phyloP scores from a whole-genome alignment of 2,888 invertebrate genomes.

The Orchesella flavescens region DNA sequence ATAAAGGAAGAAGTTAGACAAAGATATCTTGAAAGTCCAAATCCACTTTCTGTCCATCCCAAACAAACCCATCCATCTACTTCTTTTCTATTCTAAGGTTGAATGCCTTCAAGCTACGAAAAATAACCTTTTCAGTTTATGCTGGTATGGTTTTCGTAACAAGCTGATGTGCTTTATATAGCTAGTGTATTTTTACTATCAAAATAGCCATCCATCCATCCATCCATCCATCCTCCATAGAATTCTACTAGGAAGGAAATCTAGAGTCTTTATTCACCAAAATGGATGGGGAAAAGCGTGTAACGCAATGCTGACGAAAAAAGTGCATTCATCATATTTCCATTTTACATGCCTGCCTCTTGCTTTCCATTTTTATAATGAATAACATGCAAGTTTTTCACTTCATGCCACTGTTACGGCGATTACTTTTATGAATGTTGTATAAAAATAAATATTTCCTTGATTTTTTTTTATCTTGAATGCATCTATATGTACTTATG shows the following conservation, averaged over 20 bases:
- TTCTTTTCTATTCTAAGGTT: conserved; percentile 19
- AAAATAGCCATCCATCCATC: too few relatives aligned
- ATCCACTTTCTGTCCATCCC: conserved; percentile 47
- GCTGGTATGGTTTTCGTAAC: conserved; percentile 42
- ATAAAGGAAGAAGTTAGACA: conserved; percentile 31
- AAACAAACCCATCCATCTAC: conserved; percentile 34
- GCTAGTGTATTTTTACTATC: neutral
- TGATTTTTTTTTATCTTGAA: too few relatives aligned
- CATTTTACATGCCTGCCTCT: neutral
- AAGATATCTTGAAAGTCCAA: conserved; percentile 42
- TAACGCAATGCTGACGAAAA: neutral
- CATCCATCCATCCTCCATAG: too few relatives aligned
- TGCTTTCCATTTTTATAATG: too few relatives aligned
- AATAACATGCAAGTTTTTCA: too few relatives aligned
- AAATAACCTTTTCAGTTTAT: conserved; percentile 31
- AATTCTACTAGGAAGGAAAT: too few relatives aligned
- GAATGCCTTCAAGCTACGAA: conserved; percentile 36
- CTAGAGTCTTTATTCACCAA: too few relatives aligned
- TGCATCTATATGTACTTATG: too few relatives aligned
- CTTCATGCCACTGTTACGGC: too few relatives aligned
- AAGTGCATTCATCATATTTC: conserved; percentile 25
- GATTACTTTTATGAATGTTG: too few relatives aligned
- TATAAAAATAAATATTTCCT: too few relatives aligned
- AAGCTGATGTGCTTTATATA: conserved; percentile 9
- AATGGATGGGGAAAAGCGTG: neutral